phyloP scores from a whole-genome alignment of 2,113 vertebrate genomes.

The Azemiops feae region DNA sequence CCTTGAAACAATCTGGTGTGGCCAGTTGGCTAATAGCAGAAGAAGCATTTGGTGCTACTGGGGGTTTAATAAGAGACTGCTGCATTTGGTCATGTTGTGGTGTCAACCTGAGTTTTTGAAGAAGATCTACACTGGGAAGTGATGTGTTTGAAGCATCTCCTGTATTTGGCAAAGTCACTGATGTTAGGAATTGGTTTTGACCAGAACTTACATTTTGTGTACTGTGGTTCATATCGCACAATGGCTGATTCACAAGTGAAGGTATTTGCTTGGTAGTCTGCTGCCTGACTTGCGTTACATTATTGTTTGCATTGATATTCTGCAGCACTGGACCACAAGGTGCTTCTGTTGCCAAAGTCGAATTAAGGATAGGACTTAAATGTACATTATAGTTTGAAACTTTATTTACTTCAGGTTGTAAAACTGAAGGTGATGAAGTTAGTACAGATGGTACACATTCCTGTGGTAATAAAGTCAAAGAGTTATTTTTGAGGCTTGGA shows the following conservation, averaged over 20 bases:
- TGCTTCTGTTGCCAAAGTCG: constrained; percentile 70
- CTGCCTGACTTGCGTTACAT: constrained; percentile 69
- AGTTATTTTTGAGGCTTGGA: constrained; percentile 51
- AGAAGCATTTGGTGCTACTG: constrained; percentile 79
- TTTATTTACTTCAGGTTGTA: constrained; percentile 70
- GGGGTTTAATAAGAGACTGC: constrained; percentile 76
- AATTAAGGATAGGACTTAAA: constrained; percentile 78
- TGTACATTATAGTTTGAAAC: constrained; percentile 68
- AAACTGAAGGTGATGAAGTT: constrained; percentile 72
- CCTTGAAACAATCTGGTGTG: constrained; percentile 92
- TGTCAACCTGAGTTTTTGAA: constrained; percentile 83
- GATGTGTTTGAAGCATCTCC: constrained; percentile 66
- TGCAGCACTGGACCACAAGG: constrained; percentile 63
- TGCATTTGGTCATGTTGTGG: constrained; percentile 75
- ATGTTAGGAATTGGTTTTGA: constrained; percentile 64
- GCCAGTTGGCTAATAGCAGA: constrained; percentile 76
- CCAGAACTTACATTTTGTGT: constrained; percentile 51
- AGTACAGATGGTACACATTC: constrained; percentile 69
- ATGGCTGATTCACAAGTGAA: constrained; percentile 74
- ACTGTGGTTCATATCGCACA: constrained; percentile 67
- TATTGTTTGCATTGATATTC: constrained; percentile 66
- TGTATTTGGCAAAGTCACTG: constrained; percentile 58
- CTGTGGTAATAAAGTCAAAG: constrained; percentile 59
- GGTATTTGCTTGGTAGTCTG: constrained; percentile 76
- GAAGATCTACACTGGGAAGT: constrained; percentile 75